Evolutionary conservation across 2,797 vertebrate genomes (phyloP).

Genomic region (Scleropages formosus): DNA sequence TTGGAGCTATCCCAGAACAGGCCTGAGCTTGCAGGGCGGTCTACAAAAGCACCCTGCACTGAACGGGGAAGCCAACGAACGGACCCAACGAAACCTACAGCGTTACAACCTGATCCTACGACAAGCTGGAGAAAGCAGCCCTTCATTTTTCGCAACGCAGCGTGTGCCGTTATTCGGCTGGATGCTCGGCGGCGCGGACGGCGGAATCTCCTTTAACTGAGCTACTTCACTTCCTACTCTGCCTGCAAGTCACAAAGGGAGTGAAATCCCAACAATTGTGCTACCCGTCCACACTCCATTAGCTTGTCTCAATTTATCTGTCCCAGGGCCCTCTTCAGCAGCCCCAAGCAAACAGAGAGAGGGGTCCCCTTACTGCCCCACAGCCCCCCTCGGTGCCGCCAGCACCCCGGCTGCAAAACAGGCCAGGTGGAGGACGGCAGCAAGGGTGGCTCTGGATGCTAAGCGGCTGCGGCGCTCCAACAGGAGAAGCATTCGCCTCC

Average conservation of each 20-base stretch:
- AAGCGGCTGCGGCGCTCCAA: neutral
- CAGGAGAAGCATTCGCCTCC: constrained; percentile 8
- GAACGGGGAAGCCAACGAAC: no score
- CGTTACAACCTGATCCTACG: no score
- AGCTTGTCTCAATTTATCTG: constrained; percentile 56
- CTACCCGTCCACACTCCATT: constrained; percentile 52
- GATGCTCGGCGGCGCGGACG: neutral
- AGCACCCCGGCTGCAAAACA: constrained; percentile 68
- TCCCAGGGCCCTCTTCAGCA: constrained; percentile 60
- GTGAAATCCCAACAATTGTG: constrained; percentile 46
- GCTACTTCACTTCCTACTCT: constrained; percentile 21
- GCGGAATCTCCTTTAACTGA: neutral
- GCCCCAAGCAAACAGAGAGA: constrained; percentile 59
- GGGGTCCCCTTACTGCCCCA: constrained; percentile 49
- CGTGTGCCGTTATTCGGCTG: neutral
- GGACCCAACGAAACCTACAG: no score
- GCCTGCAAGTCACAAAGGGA: constrained; percentile 42
- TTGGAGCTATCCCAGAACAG: constrained; percentile 10
- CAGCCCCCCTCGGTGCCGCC: constrained; percentile 49
- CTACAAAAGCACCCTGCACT: neutral
- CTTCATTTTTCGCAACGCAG: neutral
- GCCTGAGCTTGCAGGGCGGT: neutral
- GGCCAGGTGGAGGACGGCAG: constrained; percentile 37
- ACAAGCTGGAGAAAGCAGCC: neutral
- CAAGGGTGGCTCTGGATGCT: neutral